Evolutionary conservation across 2,888 invertebrate species (phyloP).

Genomic region (Drosophila ustulata): DNA sequence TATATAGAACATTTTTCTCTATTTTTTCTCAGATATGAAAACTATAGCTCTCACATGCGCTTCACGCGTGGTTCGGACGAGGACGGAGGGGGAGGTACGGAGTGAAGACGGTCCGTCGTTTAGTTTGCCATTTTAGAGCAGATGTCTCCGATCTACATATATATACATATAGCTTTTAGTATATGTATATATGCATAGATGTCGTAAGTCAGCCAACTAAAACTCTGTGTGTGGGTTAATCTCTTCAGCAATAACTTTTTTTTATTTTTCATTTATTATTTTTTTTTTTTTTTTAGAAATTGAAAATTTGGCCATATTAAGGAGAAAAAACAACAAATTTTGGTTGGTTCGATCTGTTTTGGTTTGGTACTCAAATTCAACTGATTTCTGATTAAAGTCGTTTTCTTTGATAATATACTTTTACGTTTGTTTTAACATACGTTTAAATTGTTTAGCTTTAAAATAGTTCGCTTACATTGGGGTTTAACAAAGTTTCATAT

Average conservation of each 20-base stretch:
- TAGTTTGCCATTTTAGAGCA: conserved; percentile 60
- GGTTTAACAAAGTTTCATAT: conserved; percentile 41
- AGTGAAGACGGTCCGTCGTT: conserved; percentile 39
- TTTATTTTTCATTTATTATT: conserved; percentile 21
- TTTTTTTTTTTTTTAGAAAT: conserved; percentile 33
- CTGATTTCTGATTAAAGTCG: conserved; percentile 78
- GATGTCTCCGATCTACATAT: conserved; percentile 56
- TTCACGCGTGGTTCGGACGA: conserved; percentile 28
- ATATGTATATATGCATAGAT: conserved; percentile 36
- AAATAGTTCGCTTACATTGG: conserved; percentile 59
- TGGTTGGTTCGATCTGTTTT: conserved; percentile 38
- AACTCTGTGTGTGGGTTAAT: conserved; percentile 81
- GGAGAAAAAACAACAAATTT: conserved; percentile 41
- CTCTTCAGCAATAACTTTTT: conserved; percentile 77
- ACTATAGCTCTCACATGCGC: conserved; percentile 70
- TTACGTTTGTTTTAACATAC: conserved; percentile 7
- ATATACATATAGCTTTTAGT: conserved; percentile 43
- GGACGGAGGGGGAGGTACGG: conserved; percentile 11
- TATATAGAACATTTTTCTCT: conserved; percentile 42
- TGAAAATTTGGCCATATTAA: conserved; percentile 51
- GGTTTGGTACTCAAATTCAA: conserved; percentile 61
- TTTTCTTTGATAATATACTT: conserved; percentile 36
- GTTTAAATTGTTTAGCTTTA: conserved; percentile 41
- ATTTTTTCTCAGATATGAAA: conserved; percentile 33
- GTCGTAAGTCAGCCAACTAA: conserved; percentile 71